A percentile compares a stretch with the other conserved stretches of the same genome.
phyloP scores from a whole-genome alignment of 2,888 invertebrate genomes.

The Podotricha telesiphe region DNA sequence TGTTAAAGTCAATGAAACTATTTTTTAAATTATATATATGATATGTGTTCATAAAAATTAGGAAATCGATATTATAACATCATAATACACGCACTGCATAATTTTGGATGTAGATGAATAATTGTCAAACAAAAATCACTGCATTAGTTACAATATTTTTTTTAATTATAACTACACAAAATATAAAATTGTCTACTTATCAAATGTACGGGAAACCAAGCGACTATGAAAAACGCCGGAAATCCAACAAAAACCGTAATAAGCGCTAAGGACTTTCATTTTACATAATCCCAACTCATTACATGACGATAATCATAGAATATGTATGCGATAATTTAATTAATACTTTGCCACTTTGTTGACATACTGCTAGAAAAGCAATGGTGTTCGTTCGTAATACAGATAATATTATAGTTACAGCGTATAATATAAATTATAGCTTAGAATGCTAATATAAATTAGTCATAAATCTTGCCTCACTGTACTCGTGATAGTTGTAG shows the following conservation, averaged over 20 bases:
- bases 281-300: constrained; percentile 18
- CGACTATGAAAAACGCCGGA: neutral
- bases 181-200: neutral
- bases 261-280: constrained; percentile 14
- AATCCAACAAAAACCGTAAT: neutral
- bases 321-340: constrained; percentile 27
- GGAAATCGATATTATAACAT: too few relatives aligned
- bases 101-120: too few relatives aligned
- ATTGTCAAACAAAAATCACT: too few relatives aligned
- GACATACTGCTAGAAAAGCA: constrained; percentile 2
- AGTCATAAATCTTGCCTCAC: neutral
- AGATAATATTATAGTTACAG: constrained; percentile 1
- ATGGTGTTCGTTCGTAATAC: constrained; percentile 8
- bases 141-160: neutral
- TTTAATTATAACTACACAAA: neutral
- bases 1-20: too few relatives aligned
- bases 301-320: constrained; percentile 28
- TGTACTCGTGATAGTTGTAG: too few relatives aligned
- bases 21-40: too few relatives aligned
- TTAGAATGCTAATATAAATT: neutral
- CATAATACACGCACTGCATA: too few relatives aligned
- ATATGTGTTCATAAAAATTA: too few relatives aligned
- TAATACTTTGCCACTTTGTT: constrained; percentile 21
- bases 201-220: neutral
- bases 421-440: neutral